phyloP scores from a whole-genome alignment of 92 coral and sea anemone species.

The Parazoanthus swiftii region DNA sequence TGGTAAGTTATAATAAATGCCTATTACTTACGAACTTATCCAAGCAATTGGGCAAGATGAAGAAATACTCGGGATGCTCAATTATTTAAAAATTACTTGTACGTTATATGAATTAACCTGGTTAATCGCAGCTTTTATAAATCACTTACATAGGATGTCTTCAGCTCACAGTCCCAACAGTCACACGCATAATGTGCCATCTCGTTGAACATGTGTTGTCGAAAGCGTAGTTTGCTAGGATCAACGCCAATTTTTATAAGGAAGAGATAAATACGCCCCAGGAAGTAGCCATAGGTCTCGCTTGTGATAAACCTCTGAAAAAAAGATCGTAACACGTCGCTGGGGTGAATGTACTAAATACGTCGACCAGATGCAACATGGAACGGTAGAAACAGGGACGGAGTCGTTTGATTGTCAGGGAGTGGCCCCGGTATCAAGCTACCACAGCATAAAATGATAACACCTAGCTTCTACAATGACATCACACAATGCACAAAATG shows the following conservation, averaged over 20 bases:
- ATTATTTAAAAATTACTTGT: too few species aligned
- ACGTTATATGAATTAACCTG: not conserved
- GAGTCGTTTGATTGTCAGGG: too few species aligned
- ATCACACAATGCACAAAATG: too few species aligned
- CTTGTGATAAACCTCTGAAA: conserved; percentile 82
- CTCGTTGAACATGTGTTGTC: conserved; percentile 98
- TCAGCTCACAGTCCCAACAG: conserved; percentile 98
- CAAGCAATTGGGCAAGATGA: not conserved
- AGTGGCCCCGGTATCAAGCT: too few species aligned
- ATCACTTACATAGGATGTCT: conserved; percentile 86
- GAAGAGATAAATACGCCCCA: conserved; percentile 94
- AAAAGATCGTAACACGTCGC: not conserved
- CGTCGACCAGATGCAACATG: not conserved
- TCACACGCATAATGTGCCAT: conserved; percentile 99
- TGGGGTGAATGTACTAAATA: not conserved
- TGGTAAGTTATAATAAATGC: too few species aligned
- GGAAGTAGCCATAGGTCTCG: conserved; percentile 91
- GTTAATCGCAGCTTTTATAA: not conserved
- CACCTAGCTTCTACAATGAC: not conserved
- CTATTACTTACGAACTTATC: not conserved
- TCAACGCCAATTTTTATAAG: conserved; percentile 85
- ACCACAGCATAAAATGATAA: not conserved
- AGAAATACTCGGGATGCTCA: too few species aligned
- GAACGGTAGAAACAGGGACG: too few species aligned
- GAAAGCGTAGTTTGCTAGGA: conserved; percentile 78